Percentiles rank a stretch among this genome's conserved stretches.
These are phyloP conservation scores for Megaceryle maxima DNA, from an alignment of 2,113 vertebrate species.

Conservation along the genomic window DNA sequence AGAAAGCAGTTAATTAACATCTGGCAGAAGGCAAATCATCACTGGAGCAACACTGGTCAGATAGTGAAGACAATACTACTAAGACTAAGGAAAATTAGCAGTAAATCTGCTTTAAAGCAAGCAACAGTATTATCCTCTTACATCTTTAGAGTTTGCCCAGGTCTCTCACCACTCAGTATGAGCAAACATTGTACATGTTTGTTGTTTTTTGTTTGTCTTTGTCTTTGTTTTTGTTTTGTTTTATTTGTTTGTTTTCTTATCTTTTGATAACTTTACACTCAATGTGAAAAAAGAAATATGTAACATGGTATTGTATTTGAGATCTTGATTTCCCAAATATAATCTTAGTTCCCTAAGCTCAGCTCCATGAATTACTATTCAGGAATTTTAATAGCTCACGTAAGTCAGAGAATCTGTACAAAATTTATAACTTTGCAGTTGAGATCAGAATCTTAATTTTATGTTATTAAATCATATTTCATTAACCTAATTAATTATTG, in stretches of 20 bases:
- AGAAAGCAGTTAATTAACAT: constrained; percentile 33
- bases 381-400: not conserved
- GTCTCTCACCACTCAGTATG: not conserved
- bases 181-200: not conserved
- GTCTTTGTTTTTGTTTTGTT: not conserved
- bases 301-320: not conserved
- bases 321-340: constrained; percentile 4
- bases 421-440: not conserved
- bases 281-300: not conserved
- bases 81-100: not conserved
- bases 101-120: not conserved
- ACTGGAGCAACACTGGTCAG: not conserved
- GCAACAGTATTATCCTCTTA: not conserved
- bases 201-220: too few species aligned
- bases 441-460: constrained; percentile 13
- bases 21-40: not conserved
- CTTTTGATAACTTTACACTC: not conserved
- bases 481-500: constrained; percentile 32
- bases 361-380: not conserved
- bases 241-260: not conserved
- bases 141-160: not conserved
- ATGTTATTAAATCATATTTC: not conserved
- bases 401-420: not conserved
- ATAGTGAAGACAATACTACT: not conserved
- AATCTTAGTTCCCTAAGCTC: not conserved